Conservation (phyloP, 2,113 vertebrate genomes). For the Raja brachyura region DNA sequence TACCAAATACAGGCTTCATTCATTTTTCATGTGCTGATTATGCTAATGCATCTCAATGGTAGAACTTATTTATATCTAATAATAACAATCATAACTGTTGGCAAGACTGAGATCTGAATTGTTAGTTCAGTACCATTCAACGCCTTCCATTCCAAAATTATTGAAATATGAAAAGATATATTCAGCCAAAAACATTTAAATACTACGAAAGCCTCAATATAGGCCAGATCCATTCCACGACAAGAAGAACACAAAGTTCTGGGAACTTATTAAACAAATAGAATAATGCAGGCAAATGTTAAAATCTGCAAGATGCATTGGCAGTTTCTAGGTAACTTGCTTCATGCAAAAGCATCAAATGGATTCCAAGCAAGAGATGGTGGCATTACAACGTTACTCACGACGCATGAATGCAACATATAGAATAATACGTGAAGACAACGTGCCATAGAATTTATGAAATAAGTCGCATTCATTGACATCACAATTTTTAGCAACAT, state of each 20-base stretch:
- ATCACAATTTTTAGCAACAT: background rate
- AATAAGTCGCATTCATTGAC: background rate
- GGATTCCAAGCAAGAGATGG: background rate
- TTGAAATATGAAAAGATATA: background rate
- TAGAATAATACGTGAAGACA: background rate
- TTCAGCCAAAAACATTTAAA: background rate
- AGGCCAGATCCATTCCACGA: background rate
- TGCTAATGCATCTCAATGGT: background rate
- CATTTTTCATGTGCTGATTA: background rate
- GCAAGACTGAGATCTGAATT: background rate
- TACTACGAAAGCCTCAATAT: background rate
- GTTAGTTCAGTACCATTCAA: background rate
- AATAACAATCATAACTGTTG: background rate
- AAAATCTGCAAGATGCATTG: background rate
- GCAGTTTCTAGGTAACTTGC: background rate
- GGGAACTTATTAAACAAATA: background rate
- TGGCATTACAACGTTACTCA: too few relatives aligned
- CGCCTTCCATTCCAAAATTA: background rate
- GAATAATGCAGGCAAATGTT: background rate
- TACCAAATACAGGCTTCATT: background rate
- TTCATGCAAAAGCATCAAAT: constrained; percentile 5
- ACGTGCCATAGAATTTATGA: background rate
- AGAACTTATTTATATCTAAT: background rate
- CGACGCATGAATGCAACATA: background rate
- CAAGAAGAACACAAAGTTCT: background rate